Conservation (phyloP, 2,888 invertebrate genomes). For the Lysandra coridon region DNA sequence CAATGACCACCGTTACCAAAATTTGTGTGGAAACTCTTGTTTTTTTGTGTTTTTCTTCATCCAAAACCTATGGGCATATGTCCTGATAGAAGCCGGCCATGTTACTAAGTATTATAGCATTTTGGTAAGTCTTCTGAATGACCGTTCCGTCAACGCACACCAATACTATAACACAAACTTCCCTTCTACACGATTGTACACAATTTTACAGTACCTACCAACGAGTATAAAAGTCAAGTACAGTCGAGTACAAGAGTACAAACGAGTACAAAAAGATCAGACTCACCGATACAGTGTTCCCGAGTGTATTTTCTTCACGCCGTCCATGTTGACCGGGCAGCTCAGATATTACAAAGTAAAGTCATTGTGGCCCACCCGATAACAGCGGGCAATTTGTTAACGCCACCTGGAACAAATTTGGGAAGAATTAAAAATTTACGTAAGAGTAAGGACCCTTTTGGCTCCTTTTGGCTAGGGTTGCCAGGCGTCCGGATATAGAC, state of each 20-base stretch:
- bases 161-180: too few species aligned
- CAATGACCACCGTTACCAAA: too few species aligned
- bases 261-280: constrained; percentile 24
- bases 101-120: too few species aligned
- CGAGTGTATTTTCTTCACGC: constrained; percentile 79
- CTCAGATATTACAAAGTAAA: constrained; percentile 55
- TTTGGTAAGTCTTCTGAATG: too few species aligned
- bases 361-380: constrained; percentile 55
- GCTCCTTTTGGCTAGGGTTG: neutral
- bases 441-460: neutral
- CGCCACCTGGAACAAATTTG: constrained; percentile 40
- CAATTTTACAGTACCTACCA: too few species aligned
- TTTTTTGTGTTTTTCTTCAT: too few species aligned
- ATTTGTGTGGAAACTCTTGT: too few species aligned
- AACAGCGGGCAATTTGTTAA: constrained; percentile 32
- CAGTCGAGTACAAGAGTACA: neutral
- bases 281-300: constrained; percentile 77
- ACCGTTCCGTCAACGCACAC: too few species aligned
- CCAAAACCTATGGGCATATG: too few species aligned
- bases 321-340: constrained; percentile 68
- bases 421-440: neutral
- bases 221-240: neutral
- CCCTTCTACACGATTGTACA: too few species aligned
- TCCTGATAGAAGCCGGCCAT: too few species aligned
- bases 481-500: too few species aligned